These are phyloP conservation scores for Shargacucullia verbasci DNA, from an alignment of 2,888 invertebrate genomes.

Conservation along the genomic window DNA sequence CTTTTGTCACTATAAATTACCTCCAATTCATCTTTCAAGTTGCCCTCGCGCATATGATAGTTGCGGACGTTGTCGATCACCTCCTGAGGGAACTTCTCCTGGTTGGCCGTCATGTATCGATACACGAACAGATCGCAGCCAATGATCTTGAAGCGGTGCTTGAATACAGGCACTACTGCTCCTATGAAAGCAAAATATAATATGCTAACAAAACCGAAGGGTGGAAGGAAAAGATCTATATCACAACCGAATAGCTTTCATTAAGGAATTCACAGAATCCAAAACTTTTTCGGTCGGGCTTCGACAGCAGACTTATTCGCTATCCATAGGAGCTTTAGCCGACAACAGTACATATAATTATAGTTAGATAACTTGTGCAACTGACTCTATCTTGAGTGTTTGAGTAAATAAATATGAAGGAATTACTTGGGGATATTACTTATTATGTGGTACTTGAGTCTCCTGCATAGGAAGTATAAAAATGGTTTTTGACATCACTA, in stretches of 20 bases:
- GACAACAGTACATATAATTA: slow-evolving; percentile 9
- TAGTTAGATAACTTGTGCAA: slow-evolving; percentile 32
- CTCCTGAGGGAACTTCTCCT: slow-evolving; percentile 91
- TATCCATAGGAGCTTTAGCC: slow-evolving; percentile 18
- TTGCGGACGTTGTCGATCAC: slow-evolving; percentile 91
- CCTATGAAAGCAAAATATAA: slow-evolving; percentile 72
- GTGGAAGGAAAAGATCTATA: no score
- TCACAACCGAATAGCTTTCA: not conserved
- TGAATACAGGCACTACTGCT: slow-evolving; percentile 91
- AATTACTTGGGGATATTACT: slow-evolving; percentile 5
- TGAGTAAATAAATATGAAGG: slow-evolving; percentile 22
- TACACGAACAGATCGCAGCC: slow-evolving; percentile 94
- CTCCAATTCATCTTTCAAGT: slow-evolving; percentile 89
- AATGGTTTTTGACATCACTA: no score
- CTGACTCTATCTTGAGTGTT: slow-evolving; percentile 15
- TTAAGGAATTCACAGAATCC: slow-evolving; percentile 9
- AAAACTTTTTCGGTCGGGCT: slow-evolving; percentile 26
- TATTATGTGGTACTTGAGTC: no score
- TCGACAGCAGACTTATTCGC: slow-evolving; percentile 28
- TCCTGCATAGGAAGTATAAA: no score
- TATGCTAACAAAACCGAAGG: no score
- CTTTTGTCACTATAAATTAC: slow-evolving; percentile 58
- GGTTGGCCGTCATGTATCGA: slow-evolving; percentile 92
- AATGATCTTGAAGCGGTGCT: slow-evolving; percentile 93
- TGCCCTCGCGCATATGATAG: slow-evolving; percentile 91